These are phyloP conservation scores for Cerastoderma edule DNA, from an alignment of 2,888 invertebrate genomes.

Conservation along the genomic window DNA sequence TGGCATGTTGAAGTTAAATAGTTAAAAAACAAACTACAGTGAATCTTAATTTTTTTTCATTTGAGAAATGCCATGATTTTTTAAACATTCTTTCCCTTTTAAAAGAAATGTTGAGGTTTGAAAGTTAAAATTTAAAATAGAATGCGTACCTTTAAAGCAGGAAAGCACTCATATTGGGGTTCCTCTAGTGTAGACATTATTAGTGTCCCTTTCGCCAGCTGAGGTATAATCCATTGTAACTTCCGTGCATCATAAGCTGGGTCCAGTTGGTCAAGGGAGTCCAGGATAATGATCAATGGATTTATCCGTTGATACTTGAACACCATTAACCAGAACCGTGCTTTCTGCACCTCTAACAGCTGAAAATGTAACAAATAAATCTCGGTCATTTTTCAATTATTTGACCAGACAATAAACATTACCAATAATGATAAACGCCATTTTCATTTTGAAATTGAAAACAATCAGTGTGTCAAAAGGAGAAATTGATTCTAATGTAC, in stretches of 20 bases:
- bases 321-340: conserved; percentile 40
- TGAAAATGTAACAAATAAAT: not conserved
- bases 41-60: no score
- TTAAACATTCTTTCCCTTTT: no score
- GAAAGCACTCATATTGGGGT: conserved; percentile 69
- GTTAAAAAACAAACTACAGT: no score
- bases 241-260: conserved; percentile 66
- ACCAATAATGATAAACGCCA: no score
- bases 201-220: conserved; percentile 63
- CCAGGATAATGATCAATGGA: conserved; percentile 70
- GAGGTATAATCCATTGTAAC: conserved; percentile 71
- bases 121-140: no score
- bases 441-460: no score
- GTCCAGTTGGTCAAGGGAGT: conserved; percentile 78
- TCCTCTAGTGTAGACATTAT: conserved; percentile 76
- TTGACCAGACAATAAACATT: no score
- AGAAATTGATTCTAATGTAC: no score
- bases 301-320: conserved; percentile 16
- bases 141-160: conserved; percentile 64
- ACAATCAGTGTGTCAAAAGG: no score
- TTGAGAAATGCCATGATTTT: no score
- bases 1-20: no score
- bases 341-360: conserved; percentile 35
- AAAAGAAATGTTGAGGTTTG: not conserved
- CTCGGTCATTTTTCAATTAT: no score